These are phyloP conservation scores for Rhinichthys klamathensis DNA, from an alignment of 2,113 vertebrate genomes.

Conservation along the genomic window DNA sequence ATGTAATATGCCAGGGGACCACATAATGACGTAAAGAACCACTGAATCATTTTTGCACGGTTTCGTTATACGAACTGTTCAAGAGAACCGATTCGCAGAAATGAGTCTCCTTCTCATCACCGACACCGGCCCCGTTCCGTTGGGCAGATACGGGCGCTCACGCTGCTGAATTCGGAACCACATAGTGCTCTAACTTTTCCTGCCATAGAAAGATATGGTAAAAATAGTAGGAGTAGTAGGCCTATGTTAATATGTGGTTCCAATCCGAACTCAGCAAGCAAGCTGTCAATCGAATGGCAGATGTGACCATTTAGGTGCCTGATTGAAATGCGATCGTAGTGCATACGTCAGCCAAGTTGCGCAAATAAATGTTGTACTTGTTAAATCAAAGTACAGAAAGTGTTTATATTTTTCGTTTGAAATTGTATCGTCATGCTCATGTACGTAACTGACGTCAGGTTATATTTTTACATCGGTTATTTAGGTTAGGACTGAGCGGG, in stretches of 20 bases:
- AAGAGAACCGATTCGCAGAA: not conserved
- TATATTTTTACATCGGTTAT: not conserved
- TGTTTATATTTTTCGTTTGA: not conserved
- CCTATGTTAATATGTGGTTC: no score
- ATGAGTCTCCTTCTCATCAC: not conserved
- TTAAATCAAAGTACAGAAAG: not conserved
- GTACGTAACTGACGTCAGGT: not conserved
- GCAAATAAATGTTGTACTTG: not conserved
- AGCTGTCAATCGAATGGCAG: slow-evolving; percentile 45
- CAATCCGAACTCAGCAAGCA: no score
- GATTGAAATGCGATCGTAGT: slow-evolving; percentile 42
- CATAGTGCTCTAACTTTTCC: no score
- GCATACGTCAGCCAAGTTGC: not conserved
- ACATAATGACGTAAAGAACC: not conserved
- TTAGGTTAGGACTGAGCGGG: not conserved
- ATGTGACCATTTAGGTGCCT: slow-evolving; percentile 57
- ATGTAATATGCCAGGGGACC: not conserved
- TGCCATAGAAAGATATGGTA: no score
- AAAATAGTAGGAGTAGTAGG: no score
- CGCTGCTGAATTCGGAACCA: no score
- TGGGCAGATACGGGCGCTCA: no score
- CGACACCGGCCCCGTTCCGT: not conserved
- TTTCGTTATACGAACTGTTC: not conserved
- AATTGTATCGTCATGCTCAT: not conserved
- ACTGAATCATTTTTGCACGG: not conserved